Conservation (phyloP, 2,113 vertebrate genomes). For the Oophaga pumilio region DNA sequence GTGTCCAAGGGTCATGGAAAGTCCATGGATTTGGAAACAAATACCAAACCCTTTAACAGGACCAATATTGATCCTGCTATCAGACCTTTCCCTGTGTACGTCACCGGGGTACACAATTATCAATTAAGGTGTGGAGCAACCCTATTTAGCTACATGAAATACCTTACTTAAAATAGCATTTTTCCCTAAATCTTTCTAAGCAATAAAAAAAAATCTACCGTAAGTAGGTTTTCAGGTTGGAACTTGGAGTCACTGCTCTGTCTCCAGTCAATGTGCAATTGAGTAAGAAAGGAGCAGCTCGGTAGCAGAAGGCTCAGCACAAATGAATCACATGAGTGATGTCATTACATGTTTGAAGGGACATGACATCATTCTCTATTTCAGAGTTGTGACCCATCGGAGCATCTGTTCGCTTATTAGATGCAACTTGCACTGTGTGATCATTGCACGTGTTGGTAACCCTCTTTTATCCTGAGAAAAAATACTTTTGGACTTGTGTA, state of each 20-base stretch:
- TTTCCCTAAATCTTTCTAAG: neutral
- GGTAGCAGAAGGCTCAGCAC: neutral
- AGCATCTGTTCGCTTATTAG: neutral
- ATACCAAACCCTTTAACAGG: neutral
- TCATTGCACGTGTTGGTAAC: neutral
- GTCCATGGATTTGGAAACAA: neutral
- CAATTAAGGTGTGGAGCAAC: neutral
- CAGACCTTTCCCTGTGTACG: neutral
- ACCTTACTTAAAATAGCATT: neutral
- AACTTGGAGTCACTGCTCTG: neutral
- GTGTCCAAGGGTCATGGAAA: neutral
- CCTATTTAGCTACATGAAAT: neutral
- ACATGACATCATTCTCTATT: conserved; percentile 4
- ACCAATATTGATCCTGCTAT: no score
- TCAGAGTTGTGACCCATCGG: neutral
- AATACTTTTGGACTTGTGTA: neutral
- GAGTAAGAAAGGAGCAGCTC: neutral
- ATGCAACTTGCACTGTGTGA: neutral
- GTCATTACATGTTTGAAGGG: neutral
- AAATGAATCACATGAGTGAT: neutral
- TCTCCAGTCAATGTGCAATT: neutral
- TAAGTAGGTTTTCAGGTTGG: neutral
- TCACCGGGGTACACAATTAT: neutral
- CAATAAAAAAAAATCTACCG: neutral
- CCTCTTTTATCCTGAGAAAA: neutral